Base-by-base conservation (phyloP, 2,113 vertebrate species). In the Regulus satrapa region DNA sequence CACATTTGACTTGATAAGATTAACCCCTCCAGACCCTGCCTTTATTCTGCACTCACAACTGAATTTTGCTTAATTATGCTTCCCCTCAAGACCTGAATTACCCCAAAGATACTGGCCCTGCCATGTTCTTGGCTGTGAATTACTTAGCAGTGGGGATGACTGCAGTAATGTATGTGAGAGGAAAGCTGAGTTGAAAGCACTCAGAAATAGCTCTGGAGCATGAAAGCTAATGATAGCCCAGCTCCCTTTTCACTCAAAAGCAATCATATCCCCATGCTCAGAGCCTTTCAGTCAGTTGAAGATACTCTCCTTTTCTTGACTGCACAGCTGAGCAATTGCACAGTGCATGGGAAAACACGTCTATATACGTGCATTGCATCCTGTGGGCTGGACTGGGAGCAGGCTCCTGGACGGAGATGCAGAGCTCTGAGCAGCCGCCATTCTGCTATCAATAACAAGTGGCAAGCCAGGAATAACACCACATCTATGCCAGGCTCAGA, bases 401-500 rank as follows among this genome's bases (percentile, higher is more conserved):
- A 4, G 21, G 58, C 54, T 41, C 66, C 82, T 92, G 86, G 83
- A 26, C 16, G 0, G 12, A 66, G 77, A 92, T 73, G 76, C 79
- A 75, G 91, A 83, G 24, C 36, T 51, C 84, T 55, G 58, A 89
- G 23, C 41, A 73, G 64, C 67, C 0, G 0, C 14, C 36, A 40
- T 91, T 89, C 95, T 62, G 56, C 68, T 84, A 77, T 89, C 95
- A 93, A 63, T 79, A 85, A 67, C 45, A 28, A 92, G 67, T 72
- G 81, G 63, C 40, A 49, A 14, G 96, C 96, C 97, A 98, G 97
- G 78, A 97, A 97, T 73, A 97, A 95, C 72, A 94, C 29, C 54
- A 43, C 64, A 58, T 41, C 51, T 85, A 26, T 66, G 80, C 94
- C 96, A 97, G 72, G n/a, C 51, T 86, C 76, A 71, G 94, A 94